Conservation (phyloP, 2,888 invertebrate genomes). For the Autographa pulchrina region DNA sequence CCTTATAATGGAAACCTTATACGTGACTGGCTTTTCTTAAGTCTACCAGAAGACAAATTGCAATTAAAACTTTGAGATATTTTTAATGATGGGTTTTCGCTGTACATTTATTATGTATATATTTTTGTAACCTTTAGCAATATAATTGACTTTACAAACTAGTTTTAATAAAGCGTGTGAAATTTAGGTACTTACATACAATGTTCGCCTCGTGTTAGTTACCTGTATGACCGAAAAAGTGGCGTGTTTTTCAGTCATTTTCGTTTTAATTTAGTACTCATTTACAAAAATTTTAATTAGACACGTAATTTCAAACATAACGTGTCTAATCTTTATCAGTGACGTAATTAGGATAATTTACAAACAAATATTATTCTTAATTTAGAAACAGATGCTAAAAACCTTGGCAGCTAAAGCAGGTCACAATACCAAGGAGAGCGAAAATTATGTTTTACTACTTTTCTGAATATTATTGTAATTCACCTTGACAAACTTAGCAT, state of each 20-base stretch:
- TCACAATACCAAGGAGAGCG: constrained; percentile 7
- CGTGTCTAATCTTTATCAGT: neutral
- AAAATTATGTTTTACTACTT: neutral
- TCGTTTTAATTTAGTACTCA: neutral
- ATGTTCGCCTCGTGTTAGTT: neutral
- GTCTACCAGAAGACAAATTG: neutral
- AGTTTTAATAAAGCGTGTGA: neutral
- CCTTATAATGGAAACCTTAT: constrained; percentile 4
- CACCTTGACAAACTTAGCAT: neutral
- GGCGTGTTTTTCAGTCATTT: neutral
- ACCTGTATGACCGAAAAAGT: neutral
- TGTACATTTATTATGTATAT: neutral
- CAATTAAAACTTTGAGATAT: constrained; percentile 9
- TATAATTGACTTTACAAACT: neutral
- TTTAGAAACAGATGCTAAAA: constrained; percentile 27
- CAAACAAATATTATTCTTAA: constrained; percentile 24
- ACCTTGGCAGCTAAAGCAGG: constrained; percentile 11
- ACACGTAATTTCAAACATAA: neutral
- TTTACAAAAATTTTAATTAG: neutral
- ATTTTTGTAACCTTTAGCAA: neutral
- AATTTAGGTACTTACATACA: neutral
- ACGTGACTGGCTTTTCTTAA: constrained; percentile 4
- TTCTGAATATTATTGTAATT: neutral
- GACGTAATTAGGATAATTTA: neutral
- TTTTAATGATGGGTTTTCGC: constrained; percentile 16